These are phyloP conservation scores for Polymixis flavicincta DNA, from an alignment of 2,888 invertebrate genomes.

Conservation along the genomic window DNA sequence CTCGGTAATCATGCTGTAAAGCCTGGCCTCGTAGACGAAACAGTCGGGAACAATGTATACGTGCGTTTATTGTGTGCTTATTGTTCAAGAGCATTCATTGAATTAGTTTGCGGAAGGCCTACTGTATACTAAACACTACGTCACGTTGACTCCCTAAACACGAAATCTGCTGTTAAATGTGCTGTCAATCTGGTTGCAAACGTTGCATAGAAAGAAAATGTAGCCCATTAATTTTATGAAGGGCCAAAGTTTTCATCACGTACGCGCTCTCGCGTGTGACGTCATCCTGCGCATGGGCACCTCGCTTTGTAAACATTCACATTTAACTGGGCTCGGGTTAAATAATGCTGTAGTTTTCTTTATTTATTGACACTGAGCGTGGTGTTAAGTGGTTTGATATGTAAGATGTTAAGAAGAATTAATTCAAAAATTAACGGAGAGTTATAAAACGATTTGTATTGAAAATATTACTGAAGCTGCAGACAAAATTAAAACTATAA, in stretches of 20 bases:
- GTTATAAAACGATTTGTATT: background rate
- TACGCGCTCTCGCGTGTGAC: constrained; percentile 35
- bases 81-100: constrained; percentile 13
- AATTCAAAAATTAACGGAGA: constrained; percentile 5
- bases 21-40: constrained; percentile 64
- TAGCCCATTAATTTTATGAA: constrained; percentile 8
- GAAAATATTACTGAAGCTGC: background rate
- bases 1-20: constrained; percentile 67
- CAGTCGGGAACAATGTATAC: background rate
- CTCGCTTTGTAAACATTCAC: constrained; percentile 33
- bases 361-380: constrained; percentile 25
- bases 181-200: background rate
- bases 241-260: constrained; percentile 34
- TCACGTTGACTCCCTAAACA: too few species aligned
- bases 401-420: constrained; percentile 6
- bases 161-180: background rate
- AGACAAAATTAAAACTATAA: background rate
- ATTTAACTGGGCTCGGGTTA: constrained; percentile 25
- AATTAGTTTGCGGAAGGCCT: background rate
- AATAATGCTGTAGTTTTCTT: constrained; percentile 41
- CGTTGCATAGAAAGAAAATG: constrained; percentile 5
- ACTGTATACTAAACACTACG: background rate
- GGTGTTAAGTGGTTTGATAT: constrained; percentile 22
- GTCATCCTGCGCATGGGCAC: constrained; percentile 40
- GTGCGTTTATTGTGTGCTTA: background rate